Evolutionary conservation across 2,113 vertebrate species (phyloP).

Genomic region (Macrotus californicus): DNA sequence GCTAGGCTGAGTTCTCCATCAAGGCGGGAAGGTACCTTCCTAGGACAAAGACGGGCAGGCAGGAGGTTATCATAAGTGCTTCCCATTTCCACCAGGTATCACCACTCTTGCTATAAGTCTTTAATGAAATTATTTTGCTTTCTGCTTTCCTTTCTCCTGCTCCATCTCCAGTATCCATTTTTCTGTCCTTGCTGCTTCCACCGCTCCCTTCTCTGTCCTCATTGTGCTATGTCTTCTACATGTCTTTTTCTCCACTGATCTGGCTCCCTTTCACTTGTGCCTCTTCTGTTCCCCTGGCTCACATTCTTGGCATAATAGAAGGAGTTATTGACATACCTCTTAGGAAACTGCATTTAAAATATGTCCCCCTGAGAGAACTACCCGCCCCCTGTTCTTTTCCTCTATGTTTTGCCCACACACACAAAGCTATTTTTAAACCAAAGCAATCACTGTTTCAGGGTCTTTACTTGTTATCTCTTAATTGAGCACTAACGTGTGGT

Average conservation of each 20-base stretch:
- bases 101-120: background rate
- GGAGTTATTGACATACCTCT: background rate
- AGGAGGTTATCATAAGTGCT: background rate
- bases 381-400: fast-evolving
- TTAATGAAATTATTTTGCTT: background rate
- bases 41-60: fast-evolving
- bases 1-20: no score
- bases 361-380: background rate
- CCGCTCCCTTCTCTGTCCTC: background rate
- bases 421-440: background rate
- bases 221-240: background rate
- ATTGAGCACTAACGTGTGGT: background rate
- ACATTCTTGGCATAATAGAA: background rate
- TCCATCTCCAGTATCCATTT: background rate
- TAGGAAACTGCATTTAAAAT: background rate
- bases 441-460: background rate
- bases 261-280: background rate
- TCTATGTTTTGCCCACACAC: background rate
- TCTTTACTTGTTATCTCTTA: background rate
- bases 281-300: background rate
- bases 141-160: background rate
- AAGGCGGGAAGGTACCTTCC: background rate
- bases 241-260: background rate
- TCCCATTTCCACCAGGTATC: background rate
- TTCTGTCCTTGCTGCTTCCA: background rate